Conservation (phyloP, 2,113 vertebrate species). For the Merops nubicus region DNA sequence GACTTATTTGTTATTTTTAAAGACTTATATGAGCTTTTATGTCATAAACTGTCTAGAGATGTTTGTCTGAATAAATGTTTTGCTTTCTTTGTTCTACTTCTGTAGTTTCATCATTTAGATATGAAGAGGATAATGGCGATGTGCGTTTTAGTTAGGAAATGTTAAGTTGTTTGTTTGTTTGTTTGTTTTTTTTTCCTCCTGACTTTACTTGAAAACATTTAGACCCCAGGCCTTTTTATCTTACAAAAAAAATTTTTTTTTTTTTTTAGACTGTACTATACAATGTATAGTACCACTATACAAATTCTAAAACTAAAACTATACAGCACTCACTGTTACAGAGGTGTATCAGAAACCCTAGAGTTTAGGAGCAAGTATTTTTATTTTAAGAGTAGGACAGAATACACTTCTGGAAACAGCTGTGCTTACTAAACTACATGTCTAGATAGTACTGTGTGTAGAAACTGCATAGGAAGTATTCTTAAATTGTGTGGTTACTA, state of each 20-base stretch:
- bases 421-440: neutral
- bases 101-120: neutral
- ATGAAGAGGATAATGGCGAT: neutral
- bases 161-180: neutral
- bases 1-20: no score
- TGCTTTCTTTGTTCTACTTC: neutral
- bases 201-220: neutral
- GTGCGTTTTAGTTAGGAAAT: neutral
- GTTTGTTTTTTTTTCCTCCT: neutral
- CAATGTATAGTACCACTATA: neutral
- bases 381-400: neutral
- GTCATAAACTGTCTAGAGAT: neutral
- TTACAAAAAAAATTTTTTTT: no score
- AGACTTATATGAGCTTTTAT: neutral
- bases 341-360: neutral
- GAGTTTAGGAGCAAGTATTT: rapidly evolving
- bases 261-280: neutral
- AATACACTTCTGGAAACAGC: neutral
- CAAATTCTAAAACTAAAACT: neutral
- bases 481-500: neutral
- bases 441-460: neutral
- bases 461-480: neutral
- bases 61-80: neutral
- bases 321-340: neutral
- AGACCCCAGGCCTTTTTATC: neutral